A percentile compares a stretch with the other conserved stretches of the same genome.
These are phyloP conservation scores for Berghia stephanieae DNA, from an alignment of 1,140 invertebrate species.

Conservation along the genomic window DNA sequence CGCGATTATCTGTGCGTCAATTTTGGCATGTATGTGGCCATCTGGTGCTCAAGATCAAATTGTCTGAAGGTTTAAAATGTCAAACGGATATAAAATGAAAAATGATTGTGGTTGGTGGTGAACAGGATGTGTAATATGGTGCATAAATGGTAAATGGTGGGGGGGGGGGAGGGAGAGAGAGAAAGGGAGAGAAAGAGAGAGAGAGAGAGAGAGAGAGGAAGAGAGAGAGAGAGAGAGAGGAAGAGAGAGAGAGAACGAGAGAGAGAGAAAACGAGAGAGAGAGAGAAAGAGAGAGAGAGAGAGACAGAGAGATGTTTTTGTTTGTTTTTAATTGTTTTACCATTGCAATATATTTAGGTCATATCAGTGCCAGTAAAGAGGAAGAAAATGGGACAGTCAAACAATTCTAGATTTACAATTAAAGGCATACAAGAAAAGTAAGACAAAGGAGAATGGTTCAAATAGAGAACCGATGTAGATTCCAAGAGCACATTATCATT, in stretches of 20 bases:
- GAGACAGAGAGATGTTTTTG: neutral
- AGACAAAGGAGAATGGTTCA: neutral
- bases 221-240: neutral
- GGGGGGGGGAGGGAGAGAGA: conserved; percentile 15
- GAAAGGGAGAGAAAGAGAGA: conserved; percentile 20
- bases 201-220: neutral
- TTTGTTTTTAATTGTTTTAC: no score
- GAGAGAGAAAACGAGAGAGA: neutral
- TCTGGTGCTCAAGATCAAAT: no score
- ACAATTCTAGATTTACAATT: neutral
- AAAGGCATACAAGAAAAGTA: neutral
- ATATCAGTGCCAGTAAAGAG: neutral
- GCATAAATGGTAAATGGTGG: neutral
- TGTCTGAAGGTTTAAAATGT: no score
- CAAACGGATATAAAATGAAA: no score
- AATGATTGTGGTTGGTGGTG: no score
- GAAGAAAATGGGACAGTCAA: neutral
- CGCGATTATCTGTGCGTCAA: no score
- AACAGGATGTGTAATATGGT: no score
- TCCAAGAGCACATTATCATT: no score
- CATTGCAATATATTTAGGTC: neutral
- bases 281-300: neutral
- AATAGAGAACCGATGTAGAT: neutral
- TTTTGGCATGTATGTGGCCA: no score
- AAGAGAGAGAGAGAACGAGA: neutral